phyloP scores from a whole-genome alignment of 2,888 invertebrate species.

The Morinoia aosen region DNA sequence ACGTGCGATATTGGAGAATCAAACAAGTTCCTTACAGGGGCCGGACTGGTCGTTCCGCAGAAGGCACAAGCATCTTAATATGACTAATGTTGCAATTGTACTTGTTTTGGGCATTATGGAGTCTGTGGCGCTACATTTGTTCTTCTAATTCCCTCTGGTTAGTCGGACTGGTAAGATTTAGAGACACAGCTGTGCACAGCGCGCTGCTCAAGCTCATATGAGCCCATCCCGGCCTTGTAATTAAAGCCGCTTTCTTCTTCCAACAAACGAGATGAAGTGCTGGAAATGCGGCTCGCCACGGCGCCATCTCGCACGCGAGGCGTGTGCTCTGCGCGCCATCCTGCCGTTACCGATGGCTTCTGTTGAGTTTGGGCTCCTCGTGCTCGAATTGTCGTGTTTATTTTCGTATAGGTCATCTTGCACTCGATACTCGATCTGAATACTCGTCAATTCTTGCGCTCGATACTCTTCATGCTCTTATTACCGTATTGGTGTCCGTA shows the following conservation, averaged over 20 bases:
- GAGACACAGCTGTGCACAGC: conserved; percentile 31
- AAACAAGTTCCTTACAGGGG: conserved; percentile 17
- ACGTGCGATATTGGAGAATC: not conserved
- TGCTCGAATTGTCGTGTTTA: not conserved
- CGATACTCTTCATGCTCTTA: too few species aligned
- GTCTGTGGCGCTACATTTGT: conserved; percentile 46
- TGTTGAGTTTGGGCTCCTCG: not conserved
- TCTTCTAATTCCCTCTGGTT: conserved; percentile 30
- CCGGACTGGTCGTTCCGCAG: not conserved
- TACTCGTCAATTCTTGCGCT: too few species aligned
- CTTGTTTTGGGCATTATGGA: conserved; percentile 52
- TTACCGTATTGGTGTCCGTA: too few species aligned
- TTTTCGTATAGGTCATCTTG: too few species aligned
- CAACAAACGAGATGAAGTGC: conserved; percentile 24
- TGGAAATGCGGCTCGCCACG: not conserved
- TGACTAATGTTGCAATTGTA: conserved; percentile 48
- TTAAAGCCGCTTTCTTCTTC: conserved; percentile 49
- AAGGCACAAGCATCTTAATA: conserved; percentile 37
- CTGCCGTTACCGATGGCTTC: not conserved
- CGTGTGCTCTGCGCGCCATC: not conserved
- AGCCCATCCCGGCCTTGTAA: conserved; percentile 39
- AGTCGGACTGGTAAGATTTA: conserved; percentile 48
- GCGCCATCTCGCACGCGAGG: not conserved
- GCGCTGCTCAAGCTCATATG: conserved; percentile 40
- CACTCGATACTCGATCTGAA: too few species aligned